A percentile compares a stretch with the other conserved stretches of the same genome.
These are phyloP conservation scores for Punctoribates punctum DNA, from an alignment of 2,888 invertebrate genomes.

Conservation along the genomic window DNA sequence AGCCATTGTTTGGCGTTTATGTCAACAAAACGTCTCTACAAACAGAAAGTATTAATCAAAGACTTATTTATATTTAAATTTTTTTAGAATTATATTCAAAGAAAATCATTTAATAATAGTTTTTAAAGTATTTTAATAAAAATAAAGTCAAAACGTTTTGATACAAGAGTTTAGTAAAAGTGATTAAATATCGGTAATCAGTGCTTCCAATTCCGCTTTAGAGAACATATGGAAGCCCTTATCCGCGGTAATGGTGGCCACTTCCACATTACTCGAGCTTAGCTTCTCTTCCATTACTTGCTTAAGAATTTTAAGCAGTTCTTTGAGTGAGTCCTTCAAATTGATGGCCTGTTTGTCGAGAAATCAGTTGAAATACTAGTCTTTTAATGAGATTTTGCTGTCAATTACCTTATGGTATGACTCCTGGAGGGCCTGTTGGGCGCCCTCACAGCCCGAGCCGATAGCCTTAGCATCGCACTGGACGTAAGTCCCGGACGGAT, in stretches of 20 bases:
- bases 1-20: too few relatives aligned
- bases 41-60: too few relatives aligned
- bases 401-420: constrained; percentile 60
- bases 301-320: constrained; percentile 87
- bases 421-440: constrained; percentile 85
- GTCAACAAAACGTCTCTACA: too few relatives aligned
- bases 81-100: background rate
- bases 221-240: constrained; percentile 81
- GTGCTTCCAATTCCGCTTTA: constrained; percentile 75
- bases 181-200: background rate
- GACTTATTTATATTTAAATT: background rate
- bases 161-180: background rate
- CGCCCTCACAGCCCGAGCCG: constrained; percentile 98
- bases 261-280: constrained; percentile 91
- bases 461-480: constrained; percentile 98
- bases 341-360: constrained; percentile 71
- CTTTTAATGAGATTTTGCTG: background rate
- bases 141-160: background rate
- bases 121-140: background rate
- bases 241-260: constrained; percentile 84
- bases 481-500: constrained; percentile 97
- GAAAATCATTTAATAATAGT: background rate
- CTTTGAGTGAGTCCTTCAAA: constrained; percentile 82
- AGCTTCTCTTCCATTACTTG: constrained; percentile 99
- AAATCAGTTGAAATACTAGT: constrained; percentile 24